Base-by-base conservation (phyloP, 2,797 vertebrate genomes). In the Phoxinus dragarum region DNA sequence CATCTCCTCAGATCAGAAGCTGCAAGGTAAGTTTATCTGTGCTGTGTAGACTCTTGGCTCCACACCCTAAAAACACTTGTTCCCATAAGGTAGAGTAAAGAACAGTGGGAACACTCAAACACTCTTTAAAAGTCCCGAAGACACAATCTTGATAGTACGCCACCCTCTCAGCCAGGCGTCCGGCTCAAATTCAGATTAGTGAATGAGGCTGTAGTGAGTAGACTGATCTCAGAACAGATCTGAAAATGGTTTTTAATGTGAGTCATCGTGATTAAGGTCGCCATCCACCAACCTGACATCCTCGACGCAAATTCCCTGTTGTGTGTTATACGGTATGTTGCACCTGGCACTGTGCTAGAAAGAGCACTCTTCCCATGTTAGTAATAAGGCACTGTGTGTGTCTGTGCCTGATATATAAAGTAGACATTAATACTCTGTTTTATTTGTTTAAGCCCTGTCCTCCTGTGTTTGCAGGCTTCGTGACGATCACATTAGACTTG, bases 1-100 rank as follows among this genome's bases (percentile, higher is more conserved):
- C 12, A n/a, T 61, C 31, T 52, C 27, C 11, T 36, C 8, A 64
- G 42, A 83, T 64, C 23, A 75, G 21, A 27, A 67, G 44, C 61
- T 52, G 21, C 81, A 36, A 52, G 27, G 54, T 78, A 61, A 84
- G 82, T 81, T 69, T 85, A 81, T 82, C 56, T 86, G 56, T 54
- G 40, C 64, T 56, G 11, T 42, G 36, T 68, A 78, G 49, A 47
- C n/a, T 84, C 64, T 42, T 52, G 74, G 74, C 68, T 61, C 52
- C 1, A 3, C 36, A 31, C 5, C 36, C 61, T n/a, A 23, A 78
- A 78, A 17, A 56, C 74, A 84, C n/a, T 75, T 83, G 74, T 84
- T 84, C 64, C 64, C 74, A 77, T 49, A 78, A 40, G 47, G 81
- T 81, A 81, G 34, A 81, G 66, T 69, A 71, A 84, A 82, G 61